phyloP scores from a whole-genome alignment of 1,140 invertebrate genomes.

The Drosophila ananassae region DNA sequence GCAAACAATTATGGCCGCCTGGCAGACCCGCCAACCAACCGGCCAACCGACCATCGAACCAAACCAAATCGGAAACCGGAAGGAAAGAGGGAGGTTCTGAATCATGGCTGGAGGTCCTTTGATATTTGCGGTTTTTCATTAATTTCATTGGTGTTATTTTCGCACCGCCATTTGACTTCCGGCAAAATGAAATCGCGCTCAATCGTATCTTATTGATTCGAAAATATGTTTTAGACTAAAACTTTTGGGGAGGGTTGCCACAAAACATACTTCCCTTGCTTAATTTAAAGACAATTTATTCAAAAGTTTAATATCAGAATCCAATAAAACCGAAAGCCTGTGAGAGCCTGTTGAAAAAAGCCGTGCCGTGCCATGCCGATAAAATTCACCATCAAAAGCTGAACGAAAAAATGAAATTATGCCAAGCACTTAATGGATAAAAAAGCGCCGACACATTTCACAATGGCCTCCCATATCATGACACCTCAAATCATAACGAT shows the following conservation, averaged over 20 bases:
- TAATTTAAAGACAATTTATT: neutral
- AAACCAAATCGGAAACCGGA: constrained; percentile 18
- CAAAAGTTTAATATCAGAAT: neutral
- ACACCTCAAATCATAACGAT: constrained; percentile 76
- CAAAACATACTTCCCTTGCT: neutral
- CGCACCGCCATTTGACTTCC: constrained; percentile 61
- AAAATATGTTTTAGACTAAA: constrained; percentile 42
- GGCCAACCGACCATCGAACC: neutral
- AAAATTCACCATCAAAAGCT: constrained; percentile 7
- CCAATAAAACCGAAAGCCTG: neutral
- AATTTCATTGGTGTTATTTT: constrained; percentile 77
- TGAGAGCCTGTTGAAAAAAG: constrained; percentile 29
- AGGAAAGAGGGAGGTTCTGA: neutral
- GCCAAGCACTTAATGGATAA: constrained; percentile 65
- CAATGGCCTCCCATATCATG: constrained; percentile 63
- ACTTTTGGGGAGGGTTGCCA: neutral
- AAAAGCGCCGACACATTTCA: constrained; percentile 56
- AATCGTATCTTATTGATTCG: constrained; percentile 39
- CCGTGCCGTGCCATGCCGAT: neutral
- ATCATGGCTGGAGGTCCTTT: constrained; percentile 15
- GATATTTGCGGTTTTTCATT: constrained; percentile 75
- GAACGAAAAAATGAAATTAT: constrained; percentile 27
- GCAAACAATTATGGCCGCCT: constrained; percentile 77
- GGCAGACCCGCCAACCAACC: constrained; percentile 34
- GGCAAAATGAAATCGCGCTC: constrained; percentile 58